phyloP scores from a whole-genome alignment of 2,113 vertebrate genomes.

The Elephas maximus region DNA sequence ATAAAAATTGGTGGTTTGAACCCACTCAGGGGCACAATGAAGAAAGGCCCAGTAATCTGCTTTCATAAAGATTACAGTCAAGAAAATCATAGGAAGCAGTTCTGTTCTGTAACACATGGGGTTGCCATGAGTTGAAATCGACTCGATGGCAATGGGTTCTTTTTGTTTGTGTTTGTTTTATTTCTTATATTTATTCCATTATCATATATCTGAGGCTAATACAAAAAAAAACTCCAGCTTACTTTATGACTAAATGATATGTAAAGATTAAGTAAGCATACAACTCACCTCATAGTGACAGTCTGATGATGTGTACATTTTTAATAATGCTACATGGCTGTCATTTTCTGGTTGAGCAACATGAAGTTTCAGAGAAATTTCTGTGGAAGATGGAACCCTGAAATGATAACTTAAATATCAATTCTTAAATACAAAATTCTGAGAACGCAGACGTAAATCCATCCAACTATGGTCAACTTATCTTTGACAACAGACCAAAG shows the following conservation, averaged over 20 bases:
- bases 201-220: background rate
- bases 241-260: constrained; percentile 2
- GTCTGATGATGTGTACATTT: constrained; percentile 95
- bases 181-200: background rate
- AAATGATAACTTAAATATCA: constrained; percentile 62
- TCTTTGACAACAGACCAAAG: no score
- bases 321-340: constrained; percentile 89
- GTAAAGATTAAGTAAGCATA: background rate
- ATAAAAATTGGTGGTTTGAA: background rate
- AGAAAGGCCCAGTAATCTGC: background rate
- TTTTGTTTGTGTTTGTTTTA: background rate
- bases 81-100: background rate
- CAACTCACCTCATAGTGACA: constrained; percentile 96
- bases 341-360: constrained; percentile 91
- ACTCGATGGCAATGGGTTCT: background rate
- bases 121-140: background rate
- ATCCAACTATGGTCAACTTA: no score
- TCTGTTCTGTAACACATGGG: background rate
- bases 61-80: background rate
- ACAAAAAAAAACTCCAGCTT: constrained; percentile 26
- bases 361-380: constrained; percentile 96
- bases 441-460: no score
- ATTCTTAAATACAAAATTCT: constrained; percentile 38
- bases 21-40: background rate
- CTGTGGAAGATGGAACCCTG: constrained; percentile 90